phyloP scores from a whole-genome alignment of 1,140 invertebrate species.

The Akabosia matsudoensis region DNA sequence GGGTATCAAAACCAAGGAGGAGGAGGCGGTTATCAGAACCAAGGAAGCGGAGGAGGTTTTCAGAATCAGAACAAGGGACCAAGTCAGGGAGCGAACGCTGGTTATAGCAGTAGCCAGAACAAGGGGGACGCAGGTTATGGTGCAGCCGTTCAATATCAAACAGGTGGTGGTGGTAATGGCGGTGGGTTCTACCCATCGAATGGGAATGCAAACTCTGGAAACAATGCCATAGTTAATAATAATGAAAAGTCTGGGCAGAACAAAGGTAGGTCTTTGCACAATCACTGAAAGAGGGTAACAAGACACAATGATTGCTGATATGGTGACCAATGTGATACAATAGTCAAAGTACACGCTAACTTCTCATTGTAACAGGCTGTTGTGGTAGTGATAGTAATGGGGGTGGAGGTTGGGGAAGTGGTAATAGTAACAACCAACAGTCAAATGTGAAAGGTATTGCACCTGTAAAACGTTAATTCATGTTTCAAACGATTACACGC shows the following conservation, averaged over 20 bases:
- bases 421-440: neutral
- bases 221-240: neutral
- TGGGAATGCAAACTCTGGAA: neutral
- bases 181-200: neutral
- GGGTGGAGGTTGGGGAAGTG: neutral
- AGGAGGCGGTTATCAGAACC: neutral
- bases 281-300: neutral
- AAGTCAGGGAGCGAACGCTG: no score
- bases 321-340: neutral
- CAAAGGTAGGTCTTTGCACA: neutral
- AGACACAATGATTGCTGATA: neutral
- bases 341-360: neutral
- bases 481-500: neutral
- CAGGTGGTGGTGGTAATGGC: neutral
- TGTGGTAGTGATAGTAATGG: neutral
- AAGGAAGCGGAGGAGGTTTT: neutral
- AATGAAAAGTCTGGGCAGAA: neutral
- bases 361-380: neutral
- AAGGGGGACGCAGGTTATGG: neutral
- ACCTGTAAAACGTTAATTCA: neutral
- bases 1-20: no score
- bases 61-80: neutral
- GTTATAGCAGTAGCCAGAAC: no score
- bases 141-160: neutral
- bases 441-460: neutral